phyloP scores from a whole-genome alignment of 2,113 vertebrate genomes.

The Leucopsar rothschildi region DNA sequence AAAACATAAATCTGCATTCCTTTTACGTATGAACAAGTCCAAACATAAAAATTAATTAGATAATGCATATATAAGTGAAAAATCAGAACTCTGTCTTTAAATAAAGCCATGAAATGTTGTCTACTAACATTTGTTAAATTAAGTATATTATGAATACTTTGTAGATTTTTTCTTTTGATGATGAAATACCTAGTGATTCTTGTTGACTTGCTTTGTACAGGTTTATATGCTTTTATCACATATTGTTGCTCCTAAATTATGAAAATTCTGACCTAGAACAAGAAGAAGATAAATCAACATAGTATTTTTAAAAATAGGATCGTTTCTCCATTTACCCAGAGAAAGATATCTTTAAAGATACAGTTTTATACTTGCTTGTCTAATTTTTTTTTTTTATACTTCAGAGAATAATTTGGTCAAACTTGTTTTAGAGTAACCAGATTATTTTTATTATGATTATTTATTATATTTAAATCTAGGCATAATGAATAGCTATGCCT shows the following conservation, averaged over 20 bases:
- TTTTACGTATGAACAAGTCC: not conserved
- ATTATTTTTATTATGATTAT: not conserved
- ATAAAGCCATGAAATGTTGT: not conserved
- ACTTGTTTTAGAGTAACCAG: not conserved
- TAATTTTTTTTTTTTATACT: not conserved
- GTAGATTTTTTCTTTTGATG: not conserved
- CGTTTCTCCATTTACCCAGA: not conserved
- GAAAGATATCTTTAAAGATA: not conserved
- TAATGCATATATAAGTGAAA: not conserved
- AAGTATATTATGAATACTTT: not conserved
- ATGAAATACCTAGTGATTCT: not conserved
- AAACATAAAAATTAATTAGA: not conserved
- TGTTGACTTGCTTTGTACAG: not conserved
- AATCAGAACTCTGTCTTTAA: not conserved
- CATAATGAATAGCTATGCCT: not conserved
- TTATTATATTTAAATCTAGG: not conserved
- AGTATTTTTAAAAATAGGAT: too few relatives aligned
- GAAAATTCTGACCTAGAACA: not conserved
- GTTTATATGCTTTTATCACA: not conserved
- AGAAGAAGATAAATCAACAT: not conserved
- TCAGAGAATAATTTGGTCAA: not conserved
- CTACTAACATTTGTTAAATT: not conserved
- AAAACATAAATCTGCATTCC: not conserved
- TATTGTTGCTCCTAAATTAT: not conserved
- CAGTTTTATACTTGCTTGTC: not conserved